A percentile compares a stretch with the other conserved stretches of the same genome.
Conservation (phyloP, 2,888 invertebrate species). For the Carabus problematicus region DNA sequence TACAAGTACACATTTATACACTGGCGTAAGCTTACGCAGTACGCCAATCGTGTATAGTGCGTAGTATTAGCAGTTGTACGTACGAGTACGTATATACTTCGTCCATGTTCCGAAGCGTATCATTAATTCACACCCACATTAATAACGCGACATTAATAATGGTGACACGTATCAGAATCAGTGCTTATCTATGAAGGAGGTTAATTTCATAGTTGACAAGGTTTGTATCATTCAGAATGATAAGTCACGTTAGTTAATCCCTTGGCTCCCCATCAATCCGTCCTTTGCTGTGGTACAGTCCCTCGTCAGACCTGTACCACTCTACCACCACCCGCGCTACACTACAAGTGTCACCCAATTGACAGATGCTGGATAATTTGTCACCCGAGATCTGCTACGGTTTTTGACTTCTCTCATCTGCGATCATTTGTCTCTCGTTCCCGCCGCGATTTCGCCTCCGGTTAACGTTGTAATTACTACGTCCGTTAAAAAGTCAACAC, state of each 20-base stretch:
- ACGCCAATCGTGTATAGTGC: too few relatives aligned
- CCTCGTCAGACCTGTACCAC: not conserved
- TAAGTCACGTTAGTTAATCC: constrained; percentile 15
- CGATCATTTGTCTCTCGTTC: constrained; percentile 32
- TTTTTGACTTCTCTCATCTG: constrained; percentile 31
- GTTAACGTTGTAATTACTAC: constrained; percentile 34
- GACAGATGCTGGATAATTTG: constrained; percentile 38
- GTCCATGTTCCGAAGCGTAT: too few relatives aligned
- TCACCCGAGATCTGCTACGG: constrained; percentile 24
- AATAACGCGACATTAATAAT: constrained; percentile 23
- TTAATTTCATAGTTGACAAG: constrained; percentile 17
- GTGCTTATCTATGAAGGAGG: constrained; percentile 16
- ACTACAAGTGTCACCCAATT: constrained; percentile 15
- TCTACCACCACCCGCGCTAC: not conserved
- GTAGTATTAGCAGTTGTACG: too few relatives aligned
- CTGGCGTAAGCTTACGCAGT: too few relatives aligned
- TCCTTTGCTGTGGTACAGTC: not conserved
- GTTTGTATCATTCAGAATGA: not conserved
- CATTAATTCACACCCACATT: constrained; percentile 12
- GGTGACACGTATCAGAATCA: not conserved
- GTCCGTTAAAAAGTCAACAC: constrained; percentile 34
- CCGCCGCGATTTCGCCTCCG: constrained; percentile 21
- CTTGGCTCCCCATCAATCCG: constrained; percentile 1
- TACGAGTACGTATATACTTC: too few relatives aligned
- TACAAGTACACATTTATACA: too few relatives aligned